Evolutionary conservation across 2,113 vertebrate species (phyloP).

Genomic region (Condylura cristata): DNA sequence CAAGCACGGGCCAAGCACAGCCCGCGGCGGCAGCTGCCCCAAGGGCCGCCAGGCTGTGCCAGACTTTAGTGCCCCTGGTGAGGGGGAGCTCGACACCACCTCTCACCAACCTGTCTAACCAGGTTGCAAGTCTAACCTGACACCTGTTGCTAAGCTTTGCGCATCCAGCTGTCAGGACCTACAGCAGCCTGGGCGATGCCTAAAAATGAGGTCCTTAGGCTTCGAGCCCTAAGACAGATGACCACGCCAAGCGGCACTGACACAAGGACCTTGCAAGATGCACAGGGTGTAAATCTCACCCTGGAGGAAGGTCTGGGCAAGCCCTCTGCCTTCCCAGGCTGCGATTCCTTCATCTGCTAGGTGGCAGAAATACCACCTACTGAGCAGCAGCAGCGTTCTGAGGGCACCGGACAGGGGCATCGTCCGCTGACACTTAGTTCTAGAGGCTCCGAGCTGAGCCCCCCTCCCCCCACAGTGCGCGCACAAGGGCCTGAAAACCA

Average conservation of each 20-base stretch:
- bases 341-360: neutral
- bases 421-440: too few species aligned
- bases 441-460: too few species aligned
- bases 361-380: neutral
- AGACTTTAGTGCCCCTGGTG: neutral
- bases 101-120: neutral
- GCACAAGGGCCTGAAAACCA: neutral
- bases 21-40: rapidly evolving
- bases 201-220: neutral
- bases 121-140: neutral
- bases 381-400: neutral
- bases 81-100: neutral
- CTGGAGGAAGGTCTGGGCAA: neutral
- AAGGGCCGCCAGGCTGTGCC: rapidly evolving
- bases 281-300: neutral
- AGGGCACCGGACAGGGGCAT: neutral
- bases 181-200: neutral
- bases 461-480: too few species aligned
- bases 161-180: neutral
- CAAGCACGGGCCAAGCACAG: neutral
- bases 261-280: neutral
- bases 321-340: neutral
- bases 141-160: neutral
- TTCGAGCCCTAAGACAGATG: neutral
- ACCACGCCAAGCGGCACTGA: neutral